Conservation (phyloP, 1,140 invertebrate genomes). For the Cecropterus lyciades region DNA sequence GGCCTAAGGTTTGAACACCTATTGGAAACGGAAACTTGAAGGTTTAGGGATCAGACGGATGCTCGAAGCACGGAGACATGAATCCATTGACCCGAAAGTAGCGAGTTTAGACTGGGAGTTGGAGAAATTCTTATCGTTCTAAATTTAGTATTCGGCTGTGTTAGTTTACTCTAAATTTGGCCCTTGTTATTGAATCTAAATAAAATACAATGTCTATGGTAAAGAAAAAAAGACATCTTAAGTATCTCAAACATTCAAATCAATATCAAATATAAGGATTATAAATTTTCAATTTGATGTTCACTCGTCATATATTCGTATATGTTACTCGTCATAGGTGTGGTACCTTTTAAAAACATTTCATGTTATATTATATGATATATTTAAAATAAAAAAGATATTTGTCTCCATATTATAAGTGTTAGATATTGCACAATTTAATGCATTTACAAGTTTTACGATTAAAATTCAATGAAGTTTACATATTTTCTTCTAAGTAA, state of each 20-base stretch:
- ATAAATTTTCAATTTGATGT: conserved; percentile 21
- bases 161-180: conserved; percentile 34
- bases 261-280: conserved; percentile 8
- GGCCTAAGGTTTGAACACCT: conserved; percentile 69
- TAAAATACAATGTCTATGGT: conserved; percentile 5
- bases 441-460: conserved; percentile 22
- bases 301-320: conserved; percentile 18
- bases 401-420: conserved; percentile 7
- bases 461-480: conserved; percentile 3
- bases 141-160: conserved; percentile 45
- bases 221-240: neutral
- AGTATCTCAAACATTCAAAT: conserved; percentile 9
- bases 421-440: conserved; percentile 26
- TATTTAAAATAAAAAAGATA: conserved; percentile 1
- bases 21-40: conserved; percentile 2
- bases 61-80: neutral
- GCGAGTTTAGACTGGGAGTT: conserved; percentile 1
- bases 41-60: conserved; percentile 1
- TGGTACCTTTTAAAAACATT: neutral
- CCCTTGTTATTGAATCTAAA: conserved; percentile 32
- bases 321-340: too few relatives aligned
- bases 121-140: conserved; percentile 27
- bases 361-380: neutral
- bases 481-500: conserved; percentile 1
- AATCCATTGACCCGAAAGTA: neutral